These are phyloP conservation scores for Boleophthalmus pectinirostris DNA, from an alignment of 2,113 vertebrate species.

Conservation along the genomic window DNA sequence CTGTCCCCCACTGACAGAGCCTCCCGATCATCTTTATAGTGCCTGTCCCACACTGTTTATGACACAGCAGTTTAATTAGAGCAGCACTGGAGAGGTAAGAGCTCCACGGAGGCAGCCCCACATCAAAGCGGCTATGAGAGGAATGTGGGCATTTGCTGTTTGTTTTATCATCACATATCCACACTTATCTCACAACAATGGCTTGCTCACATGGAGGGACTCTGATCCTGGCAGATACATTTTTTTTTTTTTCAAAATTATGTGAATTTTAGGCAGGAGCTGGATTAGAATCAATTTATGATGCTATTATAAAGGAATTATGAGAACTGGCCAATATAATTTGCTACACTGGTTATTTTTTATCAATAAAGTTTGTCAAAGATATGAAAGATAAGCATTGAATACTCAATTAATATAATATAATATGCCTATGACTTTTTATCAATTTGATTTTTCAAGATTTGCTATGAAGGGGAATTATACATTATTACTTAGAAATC, in stretches of 20 bases:
- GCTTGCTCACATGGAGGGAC: constrained; percentile 2
- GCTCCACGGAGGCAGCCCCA: constrained; percentile 30
- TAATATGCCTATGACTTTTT: no score
- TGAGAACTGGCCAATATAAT: no score
- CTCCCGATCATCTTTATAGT: constrained; percentile 67
- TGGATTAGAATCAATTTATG: no score
- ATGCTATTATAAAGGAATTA: no score
- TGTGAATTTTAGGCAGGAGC: constrained; percentile 35
- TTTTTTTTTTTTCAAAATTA: not conserved
- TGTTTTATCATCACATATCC: constrained; percentile 64
- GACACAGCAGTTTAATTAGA: constrained; percentile 68
- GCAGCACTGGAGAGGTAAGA: constrained; percentile 39
- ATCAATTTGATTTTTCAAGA: no score
- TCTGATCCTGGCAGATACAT: no score
- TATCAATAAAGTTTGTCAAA: no score
- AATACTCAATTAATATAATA: no score
- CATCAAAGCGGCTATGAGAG: constrained; percentile 73
- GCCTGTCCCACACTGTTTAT: constrained; percentile 59
- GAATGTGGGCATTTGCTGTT: constrained; percentile 72
- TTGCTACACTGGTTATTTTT: no score
- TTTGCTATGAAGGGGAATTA: not conserved
- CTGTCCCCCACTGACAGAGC: constrained; percentile 58
- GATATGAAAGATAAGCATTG: no score
- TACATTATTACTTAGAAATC: constrained; percentile 19
- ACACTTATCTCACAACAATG: constrained; percentile 64